These are phyloP conservation scores for Enoplosus armatus DNA, from an alignment of 2,797 vertebrate genomes.

Conservation along the genomic window DNA sequence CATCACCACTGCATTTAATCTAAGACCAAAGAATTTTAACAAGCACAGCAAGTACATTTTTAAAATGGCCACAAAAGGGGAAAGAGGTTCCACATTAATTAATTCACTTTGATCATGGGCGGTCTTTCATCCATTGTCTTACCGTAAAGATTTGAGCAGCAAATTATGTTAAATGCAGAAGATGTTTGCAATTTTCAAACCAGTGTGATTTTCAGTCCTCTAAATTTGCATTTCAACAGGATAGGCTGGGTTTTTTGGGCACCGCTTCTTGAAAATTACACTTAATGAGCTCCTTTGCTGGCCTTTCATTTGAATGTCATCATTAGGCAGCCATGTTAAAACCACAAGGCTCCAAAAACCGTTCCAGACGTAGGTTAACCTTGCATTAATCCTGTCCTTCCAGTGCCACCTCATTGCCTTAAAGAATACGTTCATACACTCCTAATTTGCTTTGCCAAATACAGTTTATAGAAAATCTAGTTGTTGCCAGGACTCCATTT, in stretches of 20 bases:
- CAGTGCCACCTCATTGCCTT: slow-evolving; percentile 19
- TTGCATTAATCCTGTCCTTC: slow-evolving; percentile 30
- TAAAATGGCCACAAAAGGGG: slow-evolving; percentile 33
- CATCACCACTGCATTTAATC: slow-evolving; percentile 53
- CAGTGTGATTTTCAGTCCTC: slow-evolving; percentile 22
- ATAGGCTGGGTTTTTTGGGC: slow-evolving; percentile 30
- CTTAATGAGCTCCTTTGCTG: slow-evolving; percentile 65
- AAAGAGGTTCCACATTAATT: slow-evolving; percentile 26
- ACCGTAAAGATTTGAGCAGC: slow-evolving; percentile 9
- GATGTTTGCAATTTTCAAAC: slow-evolving; percentile 31
- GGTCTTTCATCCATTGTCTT: slow-evolving; percentile 40
- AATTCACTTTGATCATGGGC: slow-evolving; percentile 40
- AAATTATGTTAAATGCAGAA: slow-evolving; percentile 11
- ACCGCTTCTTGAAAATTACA: slow-evolving; percentile 69
- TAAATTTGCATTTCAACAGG: slow-evolving; percentile 46
- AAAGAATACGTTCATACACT: background rate
- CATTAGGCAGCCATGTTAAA: slow-evolving; percentile 67
- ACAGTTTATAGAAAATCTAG: slow-evolving; percentile 15
- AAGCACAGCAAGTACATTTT: slow-evolving; percentile 43
- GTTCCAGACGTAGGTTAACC: slow-evolving; percentile 31
- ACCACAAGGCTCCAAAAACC: slow-evolving; percentile 51
- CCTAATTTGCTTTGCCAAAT: slow-evolving; percentile 32
- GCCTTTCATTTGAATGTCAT: slow-evolving; percentile 78
- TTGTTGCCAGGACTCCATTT: slow-evolving; percentile 31
- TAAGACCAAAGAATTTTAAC: slow-evolving; percentile 57